A percentile compares a stretch with the other conserved stretches of the same genome.
Conservation (phyloP, 2,888 invertebrate genomes). For the Rotaria sp. region DNA sequence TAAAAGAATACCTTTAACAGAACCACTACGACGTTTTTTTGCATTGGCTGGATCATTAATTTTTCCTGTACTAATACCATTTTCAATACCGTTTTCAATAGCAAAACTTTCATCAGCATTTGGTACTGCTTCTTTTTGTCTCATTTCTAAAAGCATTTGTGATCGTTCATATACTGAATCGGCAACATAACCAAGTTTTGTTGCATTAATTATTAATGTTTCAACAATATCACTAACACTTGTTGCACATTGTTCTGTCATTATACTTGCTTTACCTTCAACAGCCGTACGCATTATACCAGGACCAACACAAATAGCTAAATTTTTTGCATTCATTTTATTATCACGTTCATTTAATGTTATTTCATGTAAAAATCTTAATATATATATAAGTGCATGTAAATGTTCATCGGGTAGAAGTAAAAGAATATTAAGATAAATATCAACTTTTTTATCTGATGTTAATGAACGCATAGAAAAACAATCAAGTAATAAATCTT, state of each 20-base stretch:
- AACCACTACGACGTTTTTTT: conserved; percentile 24
- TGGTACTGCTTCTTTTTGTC: conserved; percentile 5
- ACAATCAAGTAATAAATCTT: conserved; percentile 14
- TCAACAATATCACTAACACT: conserved; percentile 14
- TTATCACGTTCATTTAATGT: not conserved
- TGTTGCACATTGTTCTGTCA: not conserved
- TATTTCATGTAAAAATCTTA: conserved; percentile 18
- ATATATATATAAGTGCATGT: conserved; percentile 10
- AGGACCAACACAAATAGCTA: conserved; percentile 8
- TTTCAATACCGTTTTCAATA: not conserved
- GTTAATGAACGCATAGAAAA: not conserved
- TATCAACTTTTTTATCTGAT: not conserved
- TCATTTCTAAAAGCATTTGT: conserved; percentile 1
- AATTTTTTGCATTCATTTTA: conserved; percentile 24
- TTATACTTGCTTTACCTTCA: not conserved
- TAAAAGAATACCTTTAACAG: not conserved
- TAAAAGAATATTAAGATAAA: conserved; percentile 12
- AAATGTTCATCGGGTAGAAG: conserved; percentile 22
- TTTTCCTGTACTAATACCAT: not conserved
- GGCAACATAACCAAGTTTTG: not conserved
- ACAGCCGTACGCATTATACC: not conserved
- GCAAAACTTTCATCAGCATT: not conserved
- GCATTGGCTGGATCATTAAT: not conserved
- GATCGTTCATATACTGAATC: conserved; percentile 9
- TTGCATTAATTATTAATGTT: not conserved